These are phyloP conservation scores for Ctenoplectra terminalis DNA, from an alignment of 1,140 invertebrate species.

Conservation along the genomic window DNA sequence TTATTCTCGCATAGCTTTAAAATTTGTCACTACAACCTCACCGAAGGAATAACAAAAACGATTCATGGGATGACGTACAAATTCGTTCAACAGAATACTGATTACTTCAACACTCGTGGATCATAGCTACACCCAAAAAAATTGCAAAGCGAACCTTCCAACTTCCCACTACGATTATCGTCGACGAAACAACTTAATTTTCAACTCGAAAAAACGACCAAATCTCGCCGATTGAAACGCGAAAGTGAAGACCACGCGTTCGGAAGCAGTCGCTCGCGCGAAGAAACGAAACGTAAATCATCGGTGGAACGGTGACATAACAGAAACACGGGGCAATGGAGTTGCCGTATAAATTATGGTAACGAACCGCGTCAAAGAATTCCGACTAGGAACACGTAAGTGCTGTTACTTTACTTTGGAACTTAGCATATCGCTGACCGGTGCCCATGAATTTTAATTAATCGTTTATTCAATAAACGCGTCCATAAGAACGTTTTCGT, in stretches of 20 bases:
- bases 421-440: conserved; percentile 13
- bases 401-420: conserved; percentile 1
- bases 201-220: no score
- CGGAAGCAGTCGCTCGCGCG: not conserved
- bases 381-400: conserved; percentile 21
- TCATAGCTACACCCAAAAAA: not conserved
- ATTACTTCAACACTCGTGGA: not conserved
- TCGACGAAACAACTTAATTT: not conserved
- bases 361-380: conserved; percentile 10
- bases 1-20: not conserved
- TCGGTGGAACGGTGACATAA: conserved; percentile 30
- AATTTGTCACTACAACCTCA: no score
- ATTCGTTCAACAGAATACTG: not conserved
- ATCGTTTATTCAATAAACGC: not conserved
- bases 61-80: not conserved
- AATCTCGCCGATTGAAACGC: not conserved
- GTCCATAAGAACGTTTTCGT: not conserved
- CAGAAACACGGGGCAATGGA: conserved; percentile 5
- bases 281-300: conserved; percentile 13
- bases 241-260: not conserved
- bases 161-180: not conserved
- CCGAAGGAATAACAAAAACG: no score
- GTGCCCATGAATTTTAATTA: conserved; percentile 10
- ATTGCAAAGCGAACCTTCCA: not conserved
- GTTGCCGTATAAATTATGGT: conserved; percentile 28